Base-by-base conservation (phyloP, 2,888 invertebrate genomes). In the Hipparchia sbordonii region DNA sequence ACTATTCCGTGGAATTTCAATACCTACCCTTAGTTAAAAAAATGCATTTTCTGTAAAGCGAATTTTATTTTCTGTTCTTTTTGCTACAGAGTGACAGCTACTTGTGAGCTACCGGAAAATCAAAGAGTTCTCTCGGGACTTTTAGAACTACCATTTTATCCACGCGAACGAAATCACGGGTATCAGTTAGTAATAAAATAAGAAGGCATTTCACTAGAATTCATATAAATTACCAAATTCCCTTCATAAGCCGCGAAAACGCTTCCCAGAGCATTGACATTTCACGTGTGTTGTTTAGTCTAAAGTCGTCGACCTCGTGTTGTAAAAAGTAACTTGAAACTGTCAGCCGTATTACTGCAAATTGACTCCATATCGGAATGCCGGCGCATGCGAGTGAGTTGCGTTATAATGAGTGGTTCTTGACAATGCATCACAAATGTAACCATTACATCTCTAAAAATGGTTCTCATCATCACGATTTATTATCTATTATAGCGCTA, bases 251-350 rank as follows among this genome's bases (percentile, higher is more conserved):
- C 33, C 23, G 13, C 9, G 72, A 71, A 76, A 75, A 77, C 74
- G 79, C 85, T 86, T 84, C 82, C 81, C 77, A 80, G 86, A 85
- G 84, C 88, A 82, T 82, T 87, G 89, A 87, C 88, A 87, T 83
- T 79, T 82, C 79, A 81, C 77, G 80, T 80, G 81, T 82, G 85
- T 84, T 86, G 87, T 89, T 90, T 89, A 89, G 89, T 84, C 78
- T 79, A 73, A 81, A 79, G 90, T 89, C 92, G 88, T 84, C 79
- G 91, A 89, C 87, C 91, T 83, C 84, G 72, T 73, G 76, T 80
- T 84, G 85, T 89, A 92, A 92, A 91, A 92, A 91, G 91, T 89
- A 87, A 88, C 85, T 84, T 81, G 88, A 87, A 87, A 88, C 88
- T 84, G 87, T 84, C 83, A 82, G 82, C 80, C 85, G 85, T 85